Evolutionary conservation across 1,140 invertebrate genomes (phyloP).

Genomic region (Macrobrachium rosenbergii): DNA sequence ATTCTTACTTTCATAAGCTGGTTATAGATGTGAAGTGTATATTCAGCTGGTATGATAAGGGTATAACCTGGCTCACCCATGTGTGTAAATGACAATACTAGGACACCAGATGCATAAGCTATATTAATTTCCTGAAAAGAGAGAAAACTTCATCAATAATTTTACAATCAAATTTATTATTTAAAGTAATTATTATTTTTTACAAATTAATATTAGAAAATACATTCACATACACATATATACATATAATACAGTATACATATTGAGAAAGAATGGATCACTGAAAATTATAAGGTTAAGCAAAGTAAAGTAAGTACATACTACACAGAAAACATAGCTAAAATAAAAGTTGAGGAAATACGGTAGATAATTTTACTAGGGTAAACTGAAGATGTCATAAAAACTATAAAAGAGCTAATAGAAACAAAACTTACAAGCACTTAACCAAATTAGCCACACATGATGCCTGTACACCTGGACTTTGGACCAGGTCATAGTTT

Average conservation of each 20-base stretch:
- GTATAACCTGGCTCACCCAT: constrained; percentile 65
- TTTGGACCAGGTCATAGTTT: too few species aligned
- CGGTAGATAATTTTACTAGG: too few species aligned
- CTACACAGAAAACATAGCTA: too few species aligned
- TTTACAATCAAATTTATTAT: not conserved
- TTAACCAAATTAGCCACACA: too few species aligned
- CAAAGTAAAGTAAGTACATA: too few species aligned
- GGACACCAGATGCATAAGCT: constrained; percentile 64
- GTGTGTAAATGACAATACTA: constrained; percentile 64
- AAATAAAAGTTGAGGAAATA: too few species aligned
- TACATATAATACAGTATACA: constrained; percentile 7
- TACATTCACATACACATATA: constrained; percentile 13
- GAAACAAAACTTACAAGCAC: too few species aligned
- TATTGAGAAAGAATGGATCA: not conserved
- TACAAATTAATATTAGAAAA: not conserved
- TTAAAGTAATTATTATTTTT: not conserved
- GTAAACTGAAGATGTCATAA: too few species aligned
- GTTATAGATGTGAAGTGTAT: constrained; percentile 84
- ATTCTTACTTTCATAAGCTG: constrained; percentile 85
- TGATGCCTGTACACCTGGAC: too few species aligned
- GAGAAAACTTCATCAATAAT: not conserved
- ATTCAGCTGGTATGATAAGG: constrained; percentile 63
- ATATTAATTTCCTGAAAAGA: constrained; percentile 61
- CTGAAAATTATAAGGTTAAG: too few species aligned
- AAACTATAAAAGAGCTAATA: too few species aligned